A percentile compares a stretch with the other conserved stretches of the same genome.
Evolutionary conservation across 2,888 invertebrate species (phyloP).

Genomic region (Drosophila formosana): DNA sequence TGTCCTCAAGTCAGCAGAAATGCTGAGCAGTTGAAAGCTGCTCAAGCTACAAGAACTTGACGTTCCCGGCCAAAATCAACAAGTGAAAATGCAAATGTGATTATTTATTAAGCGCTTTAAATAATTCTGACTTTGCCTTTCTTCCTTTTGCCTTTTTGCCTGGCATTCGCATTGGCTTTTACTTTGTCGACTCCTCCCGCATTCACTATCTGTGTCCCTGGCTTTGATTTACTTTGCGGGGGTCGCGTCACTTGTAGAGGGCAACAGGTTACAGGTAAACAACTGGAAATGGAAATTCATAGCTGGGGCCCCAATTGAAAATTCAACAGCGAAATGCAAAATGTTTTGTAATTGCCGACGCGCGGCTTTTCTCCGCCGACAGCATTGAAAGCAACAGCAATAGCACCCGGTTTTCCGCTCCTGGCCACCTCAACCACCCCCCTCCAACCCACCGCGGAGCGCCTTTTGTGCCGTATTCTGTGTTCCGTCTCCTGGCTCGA

Average conservation of each 20-base stretch:
- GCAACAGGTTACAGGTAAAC: conserved; percentile 57
- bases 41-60: neutral
- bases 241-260: conserved; percentile 18
- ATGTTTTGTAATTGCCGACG: conserved; percentile 62
- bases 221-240: conserved; percentile 47
- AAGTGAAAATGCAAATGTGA: conserved; percentile 82
- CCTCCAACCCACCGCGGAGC: neutral
- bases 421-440: neutral
- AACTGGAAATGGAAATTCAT: conserved; percentile 62
- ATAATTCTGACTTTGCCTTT: conserved; percentile 53
- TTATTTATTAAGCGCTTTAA: conserved; percentile 79
- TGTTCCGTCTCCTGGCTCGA: conserved; percentile 11
- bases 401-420: neutral
- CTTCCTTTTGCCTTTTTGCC: neutral
- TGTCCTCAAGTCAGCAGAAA: conserved; percentile 50
- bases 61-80: conserved; percentile 65
- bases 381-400: neutral
- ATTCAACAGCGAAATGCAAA: conserved; percentile 70
- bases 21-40: conserved; percentile 13
- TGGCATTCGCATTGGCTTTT: neutral
- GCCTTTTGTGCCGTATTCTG: conserved; percentile 2
- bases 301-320: conserved; percentile 64
- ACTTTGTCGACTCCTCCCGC: neutral
- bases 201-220: conserved; percentile 3
- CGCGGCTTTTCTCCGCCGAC: conserved; percentile 40